Percentiles rank a stretch among this genome's conserved stretches.
Conservation (phyloP, 2,888 invertebrate species). For the Megamerina dolium region DNA sequence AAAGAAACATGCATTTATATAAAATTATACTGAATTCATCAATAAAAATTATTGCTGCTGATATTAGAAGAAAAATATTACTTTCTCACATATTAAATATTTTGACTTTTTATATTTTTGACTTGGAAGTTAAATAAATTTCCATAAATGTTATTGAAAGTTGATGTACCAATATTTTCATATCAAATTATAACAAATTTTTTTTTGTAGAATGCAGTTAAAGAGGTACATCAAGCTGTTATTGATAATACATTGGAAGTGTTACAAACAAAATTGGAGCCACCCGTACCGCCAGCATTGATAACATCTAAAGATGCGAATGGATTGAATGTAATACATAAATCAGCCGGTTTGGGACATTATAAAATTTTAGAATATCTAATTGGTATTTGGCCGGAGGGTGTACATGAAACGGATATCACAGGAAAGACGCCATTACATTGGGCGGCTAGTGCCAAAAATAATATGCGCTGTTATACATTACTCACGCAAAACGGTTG, state of each 20-base stretch:
- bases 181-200: too few species aligned
- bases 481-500: conserved; percentile 75
- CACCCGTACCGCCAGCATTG: conserved; percentile 65
- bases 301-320: conserved; percentile 71
- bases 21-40: too few species aligned
- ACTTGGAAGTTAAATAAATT: too few species aligned
- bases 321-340: conserved; percentile 80
- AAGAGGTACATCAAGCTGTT: conserved; percentile 72
- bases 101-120: too few species aligned
- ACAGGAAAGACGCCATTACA: conserved; percentile 84
- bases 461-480: conserved; percentile 71
- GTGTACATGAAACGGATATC: conserved; percentile 65
- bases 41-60: too few species aligned
- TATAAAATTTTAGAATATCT: conserved; percentile 70
- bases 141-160: too few species aligned
- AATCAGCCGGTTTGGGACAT: conserved; percentile 80
- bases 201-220: conserved; percentile 64
- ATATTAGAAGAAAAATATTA: too few species aligned
- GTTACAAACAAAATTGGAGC: conserved; percentile 59
- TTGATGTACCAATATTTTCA: too few species aligned
- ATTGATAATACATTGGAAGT: conserved; percentile 70
- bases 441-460: conserved; percentile 76
- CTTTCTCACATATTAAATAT: too few species aligned
- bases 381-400: conserved; percentile 61
- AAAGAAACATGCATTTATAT: too few species aligned